Base-by-base conservation (phyloP, 2,113 vertebrate genomes). In the Perognathus longimembris region DNA sequence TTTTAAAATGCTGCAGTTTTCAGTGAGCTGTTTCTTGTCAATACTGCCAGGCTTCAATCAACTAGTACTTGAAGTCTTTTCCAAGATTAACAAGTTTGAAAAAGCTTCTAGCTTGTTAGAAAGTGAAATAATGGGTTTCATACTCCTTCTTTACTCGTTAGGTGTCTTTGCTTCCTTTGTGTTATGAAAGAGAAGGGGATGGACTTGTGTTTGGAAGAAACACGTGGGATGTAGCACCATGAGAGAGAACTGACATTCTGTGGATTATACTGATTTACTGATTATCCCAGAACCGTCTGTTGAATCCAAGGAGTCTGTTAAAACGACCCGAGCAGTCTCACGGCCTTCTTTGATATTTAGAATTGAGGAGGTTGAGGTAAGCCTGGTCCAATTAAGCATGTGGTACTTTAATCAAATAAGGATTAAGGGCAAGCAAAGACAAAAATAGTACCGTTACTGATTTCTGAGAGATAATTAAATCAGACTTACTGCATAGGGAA, bases 331-430 rank as follows among this genome's bases (percentile, higher is more conserved):
- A 89, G 81, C 6, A 61, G 66, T 64, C 54, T 9, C 32, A 30
- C 2, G 1, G 77, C 30, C 66, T 34, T 57, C 78, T 96, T 94
- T 92, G 91, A 93, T 94, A 92, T 93, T 93, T 88, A 76, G 95
- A 94, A 95, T 85, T 28, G 64, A 95, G 71, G 54, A 92, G 70
- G 92, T 71, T 75, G 66, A 85, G 88, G 90, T 85, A 95, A 95
- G 95, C 70, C 59, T 85, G 63, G 81, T 92, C 91, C 95, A 93
- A 93, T 96, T 93, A 96, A 93, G 66, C 81, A 63, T 74, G 81
- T 94, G 77, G 40, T 93, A 95, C 89, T 97, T 95, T 96, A 95
- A 97, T 97, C 95, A 96, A 96, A 96, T 95, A 96, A 94, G 76
- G 96, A 97, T 97, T 96, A 97, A 93, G 75, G 85, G 54, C 82